A percentile compares a stretch with the other conserved stretches of the same genome.
Evolutionary conservation across 2,797 vertebrate genomes (phyloP).

Genomic region (Propithecus perrieri): DNA sequence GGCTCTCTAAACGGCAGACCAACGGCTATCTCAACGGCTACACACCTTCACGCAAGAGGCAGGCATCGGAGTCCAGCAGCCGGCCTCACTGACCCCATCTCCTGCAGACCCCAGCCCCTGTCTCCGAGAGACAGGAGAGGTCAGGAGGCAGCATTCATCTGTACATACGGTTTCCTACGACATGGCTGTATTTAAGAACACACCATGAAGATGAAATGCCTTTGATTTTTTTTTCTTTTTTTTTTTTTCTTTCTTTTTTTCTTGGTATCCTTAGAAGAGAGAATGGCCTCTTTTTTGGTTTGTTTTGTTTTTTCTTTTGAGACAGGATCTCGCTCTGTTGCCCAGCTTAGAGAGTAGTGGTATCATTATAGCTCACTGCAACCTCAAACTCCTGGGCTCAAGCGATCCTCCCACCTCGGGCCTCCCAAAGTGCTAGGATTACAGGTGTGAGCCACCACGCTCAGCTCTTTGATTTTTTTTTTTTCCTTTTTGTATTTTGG

Average conservation of each 20-base stretch:
- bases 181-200: slow-evolving; percentile 83
- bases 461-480: slow-evolving; percentile 29
- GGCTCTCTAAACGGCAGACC: slow-evolving; percentile 91
- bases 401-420: no score
- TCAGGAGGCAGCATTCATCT: neutral
- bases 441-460: neutral
- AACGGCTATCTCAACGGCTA: slow-evolving; percentile 90
- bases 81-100: slow-evolving; percentile 91
- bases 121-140: neutral
- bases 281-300: neutral
- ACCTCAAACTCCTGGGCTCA: neutral
- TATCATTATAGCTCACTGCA: neutral
- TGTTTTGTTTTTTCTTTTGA: neutral
- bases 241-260: slow-evolving; percentile 44
- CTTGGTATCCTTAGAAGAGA: neutral
- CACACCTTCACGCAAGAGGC: slow-evolving; percentile 87
- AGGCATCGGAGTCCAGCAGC: slow-evolving; percentile 92
- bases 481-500: slow-evolving; percentile 69
- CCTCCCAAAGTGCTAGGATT: no score
- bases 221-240: slow-evolving; percentile 66
- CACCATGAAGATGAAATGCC: slow-evolving; percentile 73
- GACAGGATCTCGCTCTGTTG: neutral
- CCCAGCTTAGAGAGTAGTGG: neutral
- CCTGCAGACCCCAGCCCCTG: neutral
- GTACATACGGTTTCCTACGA: slow-evolving; percentile 52